These are phyloP conservation scores for Ryuthela nishihirai DNA, from an alignment of 2,888 invertebrate species.

Conservation along the genomic window DNA sequence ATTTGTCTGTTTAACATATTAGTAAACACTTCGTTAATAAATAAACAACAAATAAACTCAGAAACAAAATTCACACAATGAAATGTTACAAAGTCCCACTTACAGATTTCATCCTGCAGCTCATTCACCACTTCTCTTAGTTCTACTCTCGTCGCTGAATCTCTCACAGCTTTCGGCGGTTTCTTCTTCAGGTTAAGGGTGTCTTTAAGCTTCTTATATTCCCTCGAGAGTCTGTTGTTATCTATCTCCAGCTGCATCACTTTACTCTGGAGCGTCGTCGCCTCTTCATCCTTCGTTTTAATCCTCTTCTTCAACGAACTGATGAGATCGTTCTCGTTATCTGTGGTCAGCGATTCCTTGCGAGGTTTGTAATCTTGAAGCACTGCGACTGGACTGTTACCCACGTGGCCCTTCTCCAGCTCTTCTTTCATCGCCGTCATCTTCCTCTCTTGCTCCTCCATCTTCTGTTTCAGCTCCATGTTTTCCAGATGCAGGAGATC, in stretches of 20 bases:
- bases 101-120: conserved; percentile 76
- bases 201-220: conserved; percentile 44
- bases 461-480: conserved; percentile 59
- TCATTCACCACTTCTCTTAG: conserved; percentile 77
- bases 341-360: conserved; percentile 16
- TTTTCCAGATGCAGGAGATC: conserved; percentile 47
- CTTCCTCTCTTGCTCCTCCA: conserved; percentile 62
- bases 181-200: conserved; percentile 65
- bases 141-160: conserved; percentile 43
- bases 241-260: conserved; percentile 41
- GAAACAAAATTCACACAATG: no score
- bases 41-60: no score
- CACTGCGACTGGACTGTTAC: conserved; percentile 11
- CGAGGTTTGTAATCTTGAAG: conserved; percentile 35
- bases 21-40: no score
- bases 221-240: conserved; percentile 35
- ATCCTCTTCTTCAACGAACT: conserved; percentile 44
- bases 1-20: no score
- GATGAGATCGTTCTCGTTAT: conserved; percentile 41
- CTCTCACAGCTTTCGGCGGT: conserved; percentile 64
- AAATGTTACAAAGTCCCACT: no score
- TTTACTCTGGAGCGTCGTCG: conserved; percentile 62
- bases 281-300: conserved; percentile 55
- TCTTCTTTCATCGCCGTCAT: conserved; percentile 25
- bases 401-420: conserved; percentile 15